These are phyloP conservation scores for Stenchaetothrips biformis DNA, from an alignment of 2,888 invertebrate genomes.

Conservation along the genomic window DNA sequence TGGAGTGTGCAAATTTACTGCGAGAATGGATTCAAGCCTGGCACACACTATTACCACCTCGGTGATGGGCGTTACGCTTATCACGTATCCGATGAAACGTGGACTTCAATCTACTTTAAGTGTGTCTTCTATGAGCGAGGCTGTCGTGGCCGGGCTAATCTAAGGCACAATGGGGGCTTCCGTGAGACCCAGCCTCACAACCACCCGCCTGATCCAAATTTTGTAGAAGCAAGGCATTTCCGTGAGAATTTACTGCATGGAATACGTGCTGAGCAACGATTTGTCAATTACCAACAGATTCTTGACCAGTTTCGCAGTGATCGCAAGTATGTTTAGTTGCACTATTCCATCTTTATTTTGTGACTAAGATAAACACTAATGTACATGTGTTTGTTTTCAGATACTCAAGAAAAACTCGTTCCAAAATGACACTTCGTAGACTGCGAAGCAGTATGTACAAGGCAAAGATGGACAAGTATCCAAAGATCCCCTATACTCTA, in stretches of 20 bases:
- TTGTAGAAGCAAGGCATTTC: not conserved
- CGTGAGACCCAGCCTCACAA: not conserved
- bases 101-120: not conserved
- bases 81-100: not conserved
- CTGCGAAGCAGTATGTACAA: not conserved
- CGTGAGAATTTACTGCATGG: not conserved
- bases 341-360: not conserved
- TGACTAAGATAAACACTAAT: not conserved
- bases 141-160: not conserved
- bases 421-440: not conserved
- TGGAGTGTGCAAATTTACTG: too few species aligned
- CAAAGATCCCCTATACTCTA: not conserved
- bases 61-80: not conserved
- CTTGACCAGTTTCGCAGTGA: not conserved
- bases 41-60: not conserved
- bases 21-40: not conserved
- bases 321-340: not conserved
- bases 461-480: not conserved
- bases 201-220: not conserved
- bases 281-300: not conserved
- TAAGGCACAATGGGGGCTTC: not conserved
- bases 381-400: not conserved
- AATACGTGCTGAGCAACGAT: not conserved
- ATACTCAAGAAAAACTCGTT: not conserved
- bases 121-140: not conserved